A percentile compares a stretch with the other conserved stretches of the same genome.
Evolutionary conservation across 2,113 vertebrate genomes (phyloP).

Genomic region (Dipodomys ordii): DNA sequence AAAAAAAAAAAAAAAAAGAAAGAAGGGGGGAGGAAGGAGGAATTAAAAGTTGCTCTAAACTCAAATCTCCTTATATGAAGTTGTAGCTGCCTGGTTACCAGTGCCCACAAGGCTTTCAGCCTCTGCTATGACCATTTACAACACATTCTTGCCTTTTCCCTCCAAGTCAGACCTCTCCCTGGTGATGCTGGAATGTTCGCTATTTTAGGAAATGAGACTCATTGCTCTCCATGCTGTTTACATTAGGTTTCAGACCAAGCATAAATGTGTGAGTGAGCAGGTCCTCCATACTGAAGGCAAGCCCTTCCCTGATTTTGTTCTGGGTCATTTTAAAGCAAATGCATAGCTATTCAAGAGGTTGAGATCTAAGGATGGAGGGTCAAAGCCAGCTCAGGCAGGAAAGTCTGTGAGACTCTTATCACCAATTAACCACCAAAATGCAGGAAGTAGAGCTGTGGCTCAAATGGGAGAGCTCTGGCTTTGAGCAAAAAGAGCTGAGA

Average conservation of each 20-base stretch:
- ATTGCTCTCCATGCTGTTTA: constrained; percentile 44
- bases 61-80: constrained; percentile 13
- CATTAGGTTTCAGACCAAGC: constrained; percentile 44
- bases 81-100: not conserved
- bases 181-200: constrained; percentile 65
- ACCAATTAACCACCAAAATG: too few relatives aligned
- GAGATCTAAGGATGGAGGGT: too few relatives aligned
- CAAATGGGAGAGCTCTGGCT: too few relatives aligned
- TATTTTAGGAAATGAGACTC: constrained; percentile 73
- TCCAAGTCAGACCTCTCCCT: constrained; percentile 46
- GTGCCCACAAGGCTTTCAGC: constrained; percentile 36
- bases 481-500: too few relatives aligned
- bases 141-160: constrained; percentile 52
- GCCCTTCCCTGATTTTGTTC: not conserved
- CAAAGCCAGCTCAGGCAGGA: too few relatives aligned
- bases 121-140: constrained; percentile 31
- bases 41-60: constrained; percentile 35
- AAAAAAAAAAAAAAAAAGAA: too few relatives aligned
- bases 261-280: not conserved
- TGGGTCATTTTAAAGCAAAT: constrained; percentile 19
- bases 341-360: too few relatives aligned
- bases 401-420: too few relatives aligned
- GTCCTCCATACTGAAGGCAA: not conserved
- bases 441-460: too few relatives aligned
- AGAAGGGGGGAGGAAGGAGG: not conserved